Base-by-base conservation (phyloP, 2,797 vertebrate species). In the Allobates femoralis region DNA sequence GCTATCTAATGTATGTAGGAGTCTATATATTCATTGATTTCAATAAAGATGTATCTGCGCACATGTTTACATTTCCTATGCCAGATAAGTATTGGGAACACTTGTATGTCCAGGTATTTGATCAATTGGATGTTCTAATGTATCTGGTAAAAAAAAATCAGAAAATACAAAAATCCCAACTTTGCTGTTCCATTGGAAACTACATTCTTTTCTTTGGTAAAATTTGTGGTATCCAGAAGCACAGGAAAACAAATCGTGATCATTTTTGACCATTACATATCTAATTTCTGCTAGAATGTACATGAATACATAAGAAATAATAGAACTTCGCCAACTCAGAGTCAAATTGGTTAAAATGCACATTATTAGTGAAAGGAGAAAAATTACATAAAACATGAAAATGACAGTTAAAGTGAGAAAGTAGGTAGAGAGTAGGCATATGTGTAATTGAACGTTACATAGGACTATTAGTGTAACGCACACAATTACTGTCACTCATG, bases 391-490 rank as follows among this genome's bases (percentile, higher is more conserved):
- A 83, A 66, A 81, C 69, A 77, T 58, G 41, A 81, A 85, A 58
- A 88, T 85, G 83, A 88, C 86, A 88, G 83, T 67, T 87, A 87
- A 84, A 87, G 86, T 81, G 78, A 85, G 77, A 76, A 85, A 85
- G 71, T 81, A 75, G 77, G 60, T 88, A 75, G 71, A 80, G 86
- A 88, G 86, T 81, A 88, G 86, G 86, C 86, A 85, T 74, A 55
- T 74, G 71, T 88, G 78, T 88, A 88, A 88, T 88, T 88, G 86
- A 85, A 88, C 78, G 78, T 85, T 85, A 85, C 83, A 85, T 80
- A 81, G 83, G 81, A 85, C 86, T 88, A 88, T 88, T 88, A 88
- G 86, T 88, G 86, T 88, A 77, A 85, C 78, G 51, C 77, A 81
- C 83, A 85, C 78, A 85, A 85, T 85, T 85, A 85, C 58, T 85